Evolutionary conservation across 1,140 invertebrate genomes (phyloP).

Genomic region (Euborellia annulipes): DNA sequence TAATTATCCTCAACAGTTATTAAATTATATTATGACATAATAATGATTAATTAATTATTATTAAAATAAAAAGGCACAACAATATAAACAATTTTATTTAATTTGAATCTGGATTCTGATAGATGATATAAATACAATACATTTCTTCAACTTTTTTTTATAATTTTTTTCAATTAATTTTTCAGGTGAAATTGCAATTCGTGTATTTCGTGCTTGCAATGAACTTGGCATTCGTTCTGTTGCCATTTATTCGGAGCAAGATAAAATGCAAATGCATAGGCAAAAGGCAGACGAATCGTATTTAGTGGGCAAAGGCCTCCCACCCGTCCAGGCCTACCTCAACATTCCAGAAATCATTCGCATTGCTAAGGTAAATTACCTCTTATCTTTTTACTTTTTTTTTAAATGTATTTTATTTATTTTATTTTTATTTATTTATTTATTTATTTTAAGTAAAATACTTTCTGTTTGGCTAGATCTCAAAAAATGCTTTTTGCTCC

Average conservation of each 20-base stretch:
- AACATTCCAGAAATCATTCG: slow-evolving; percentile 94
- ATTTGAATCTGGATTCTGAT: too few species aligned
- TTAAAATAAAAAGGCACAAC: neutral
- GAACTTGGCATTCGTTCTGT: slow-evolving; percentile 95
- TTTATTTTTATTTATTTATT: too few species aligned
- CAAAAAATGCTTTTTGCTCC: neutral
- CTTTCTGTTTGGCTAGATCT: neutral
- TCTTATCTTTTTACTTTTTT: too few species aligned
- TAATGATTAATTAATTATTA: neutral
- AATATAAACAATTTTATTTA: neutral
- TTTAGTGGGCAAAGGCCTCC: slow-evolving; percentile 84
- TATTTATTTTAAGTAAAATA: neutral
- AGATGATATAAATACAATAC: too few species aligned
- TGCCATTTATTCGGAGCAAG: slow-evolving; percentile 96
- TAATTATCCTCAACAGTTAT: slow-evolving; percentile 5
- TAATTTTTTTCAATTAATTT: slow-evolving; percentile 10
- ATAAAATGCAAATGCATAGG: slow-evolving; percentile 94
- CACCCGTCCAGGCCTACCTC: slow-evolving; percentile 93
- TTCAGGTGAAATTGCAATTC: slow-evolving; percentile 90
- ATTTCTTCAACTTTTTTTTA: too few species aligned
- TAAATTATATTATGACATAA: neutral
- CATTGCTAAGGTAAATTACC: slow-evolving; percentile 56
- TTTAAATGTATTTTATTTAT: too few species aligned
- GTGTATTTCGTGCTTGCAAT: slow-evolving; percentile 94
- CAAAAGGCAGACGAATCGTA: slow-evolving; percentile 99